Base-by-base conservation (phyloP, 1,140 invertebrate genomes). In the Platyscapa corneri region DNA sequence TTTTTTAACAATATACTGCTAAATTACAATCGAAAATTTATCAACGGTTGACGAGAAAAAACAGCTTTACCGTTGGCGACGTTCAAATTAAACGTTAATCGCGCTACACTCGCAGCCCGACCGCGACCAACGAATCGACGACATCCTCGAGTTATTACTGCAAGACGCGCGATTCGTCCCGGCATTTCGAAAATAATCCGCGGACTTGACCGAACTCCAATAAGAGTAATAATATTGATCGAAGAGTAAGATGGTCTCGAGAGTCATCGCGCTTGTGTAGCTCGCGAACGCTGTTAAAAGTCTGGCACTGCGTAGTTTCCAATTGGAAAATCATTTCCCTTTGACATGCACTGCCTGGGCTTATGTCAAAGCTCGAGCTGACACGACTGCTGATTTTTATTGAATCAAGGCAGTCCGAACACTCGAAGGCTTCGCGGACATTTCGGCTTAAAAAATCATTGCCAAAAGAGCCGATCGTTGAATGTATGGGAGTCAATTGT, bases 221-320 rank as follows among this genome's bases (percentile, higher is more conserved):
- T 27, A 60, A 60, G 20, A 81, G 39, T 74, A 46, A 32, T 32
- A 39, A 49, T 37, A 74, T 82, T 82, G 18, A 74, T 82, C 56
- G 23, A 74, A 74, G 46, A 72, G 34, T 39, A 56, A n/a, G 10
- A 30, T 10, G 23, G n/a, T n/a, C n/a, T n/a, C 23, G 10, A 81
- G 70, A 20, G 49, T 46, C 56, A n/a, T n/a, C n/a, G n/a, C n/a
- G n/a, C n/a, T n/a, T n/a, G n/a, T n/a, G n/a, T n/a, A n/a, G n/a
- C n/a, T n/a, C n/a, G n/a, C n/a, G n/a, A n/a, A n/a, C n/a, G n/a
- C n/a, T 72, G 72, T 82, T 82, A 32, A 5, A 65, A 3, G 30
- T 72, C 39, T 49, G 65, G 37, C 42, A 53, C 42, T 53, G 39
- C 27, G 34, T 72, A 53, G 34, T 80, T 80, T 81, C 2, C n/a